Percentiles rank a stretch among this genome's conserved stretches.
Evolutionary conservation across 1,140 invertebrate species (phyloP).

Genomic region (Rhagoletis zephyria): DNA sequence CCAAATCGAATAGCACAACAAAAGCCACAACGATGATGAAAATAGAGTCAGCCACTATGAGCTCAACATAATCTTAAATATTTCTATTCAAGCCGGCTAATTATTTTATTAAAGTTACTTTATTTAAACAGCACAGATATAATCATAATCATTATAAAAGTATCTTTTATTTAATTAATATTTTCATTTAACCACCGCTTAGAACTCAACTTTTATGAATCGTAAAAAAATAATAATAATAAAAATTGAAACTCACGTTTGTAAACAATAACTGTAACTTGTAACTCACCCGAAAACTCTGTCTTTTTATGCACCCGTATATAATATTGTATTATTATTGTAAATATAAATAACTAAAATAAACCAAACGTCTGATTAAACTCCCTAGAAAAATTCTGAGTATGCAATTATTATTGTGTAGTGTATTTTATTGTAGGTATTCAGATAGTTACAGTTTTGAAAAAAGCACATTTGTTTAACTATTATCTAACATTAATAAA

Average conservation of each 20-base stretch:
- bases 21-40: background rate
- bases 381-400: no score
- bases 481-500: no score
- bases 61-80: background rate
- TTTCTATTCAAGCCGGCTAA: background rate
- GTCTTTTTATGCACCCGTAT: background rate
- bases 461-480: no score
- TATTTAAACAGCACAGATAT: no score
- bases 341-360: background rate
- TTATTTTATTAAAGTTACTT: no score
- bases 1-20: background rate
- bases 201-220: background rate
- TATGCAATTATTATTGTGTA: no score
- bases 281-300: background rate
- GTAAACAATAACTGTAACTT: background rate
- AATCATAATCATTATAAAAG: background rate
- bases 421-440: no score
- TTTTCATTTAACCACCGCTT: background rate
- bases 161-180: background rate
- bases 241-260: background rate
- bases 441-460: no score
- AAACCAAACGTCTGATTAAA: no score
- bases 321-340: constrained; percentile 32
- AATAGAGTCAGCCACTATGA: background rate
- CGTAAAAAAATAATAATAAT: background rate